Conservation (phyloP, 2,113 vertebrate species). For the Perognathus longimembris region DNA sequence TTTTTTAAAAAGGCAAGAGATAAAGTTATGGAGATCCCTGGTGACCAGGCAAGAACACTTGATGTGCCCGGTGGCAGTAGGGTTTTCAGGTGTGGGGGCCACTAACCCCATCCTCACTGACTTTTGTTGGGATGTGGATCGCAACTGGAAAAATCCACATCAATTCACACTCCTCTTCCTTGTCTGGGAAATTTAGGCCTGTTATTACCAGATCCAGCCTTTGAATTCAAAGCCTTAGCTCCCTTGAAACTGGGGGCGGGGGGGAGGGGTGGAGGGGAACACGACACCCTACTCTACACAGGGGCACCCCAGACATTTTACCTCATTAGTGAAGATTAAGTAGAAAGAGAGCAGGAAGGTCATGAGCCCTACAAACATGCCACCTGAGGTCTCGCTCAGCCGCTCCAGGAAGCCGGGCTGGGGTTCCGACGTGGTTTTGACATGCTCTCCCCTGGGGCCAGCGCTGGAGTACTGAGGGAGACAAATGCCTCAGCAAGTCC, state of each 20-base stretch:
- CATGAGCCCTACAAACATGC: constrained; percentile 90
- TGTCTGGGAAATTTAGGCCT: neutral
- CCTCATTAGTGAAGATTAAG: constrained; percentile 97
- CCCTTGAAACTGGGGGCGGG: neutral
- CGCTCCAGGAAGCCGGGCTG: constrained; percentile 96
- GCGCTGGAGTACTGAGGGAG: constrained; percentile 81
- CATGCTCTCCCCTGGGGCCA: constrained; percentile 86
- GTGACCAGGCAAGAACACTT: neutral
- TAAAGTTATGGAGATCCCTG: neutral
- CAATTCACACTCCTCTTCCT: neutral
- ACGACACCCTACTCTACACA: neutral
- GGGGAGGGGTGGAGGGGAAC: too few species aligned
- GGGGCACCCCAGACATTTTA: constrained; percentile 69
- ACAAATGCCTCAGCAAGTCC: neutral
- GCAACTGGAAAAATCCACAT: neutral
- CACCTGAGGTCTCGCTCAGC: constrained; percentile 93
- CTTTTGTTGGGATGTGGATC: neutral
- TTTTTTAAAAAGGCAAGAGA: neutral
- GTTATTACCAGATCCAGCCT: neutral
- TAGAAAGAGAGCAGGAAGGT: constrained; percentile 94
- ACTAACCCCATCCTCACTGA: neutral
- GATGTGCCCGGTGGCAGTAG: neutral
- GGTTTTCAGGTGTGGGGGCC: neutral
- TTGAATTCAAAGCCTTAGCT: neutral
- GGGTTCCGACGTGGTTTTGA: constrained; percentile 83